Base-by-base conservation (phyloP, 2,113 vertebrate species). In the Tetrax tetrax region DNA sequence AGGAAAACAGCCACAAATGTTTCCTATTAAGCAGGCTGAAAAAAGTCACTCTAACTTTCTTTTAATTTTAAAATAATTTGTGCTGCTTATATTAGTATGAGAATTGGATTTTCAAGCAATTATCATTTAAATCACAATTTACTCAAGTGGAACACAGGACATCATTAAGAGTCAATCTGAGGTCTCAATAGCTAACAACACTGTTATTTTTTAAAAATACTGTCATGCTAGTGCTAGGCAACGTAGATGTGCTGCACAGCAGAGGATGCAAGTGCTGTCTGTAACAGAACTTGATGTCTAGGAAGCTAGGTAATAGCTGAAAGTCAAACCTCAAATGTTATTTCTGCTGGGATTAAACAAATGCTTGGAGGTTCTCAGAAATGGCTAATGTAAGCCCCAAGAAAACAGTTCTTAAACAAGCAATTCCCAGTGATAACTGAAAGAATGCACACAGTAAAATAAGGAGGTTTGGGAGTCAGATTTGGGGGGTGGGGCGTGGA, bases 121-220 rank as follows among this genome's bases (percentile, higher is more conserved):
- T 66, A 31, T 35, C 7, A 51, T 74, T 94, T 75, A 85, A 90
- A 90, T 69, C 50, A 85, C 41, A 72, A 28, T 77, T 91, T 51
- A 90, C 43, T 71, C 60, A 69, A 80, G 15, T 3, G 10, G 66
- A 93, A 77, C 43, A 83, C 68, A 70, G 74, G 61, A 91, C n/a
- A 93, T 53, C 61, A 87, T 81, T 51, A 84, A 31, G 48, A 82
- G 76, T 88, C 90, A 95, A 57, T 71, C 69, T 87, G 80, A 96
- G 83, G 90, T 89, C 91, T 92, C 85, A 71, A 84, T 45, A 78
- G 71, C 17, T 83, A n/a, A n/a, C n/a, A n/a, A n/a, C 72, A 81
- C 24, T 35, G 38, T 60, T 83, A 75, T 81, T 64, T 75, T 68
- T 92, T 19, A 38, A 61, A 83, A 60, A 75, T 35, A 38, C 3